phyloP scores from a whole-genome alignment of 2,797 vertebrate species.

The Microctenopoma stevenorrisi region DNA sequence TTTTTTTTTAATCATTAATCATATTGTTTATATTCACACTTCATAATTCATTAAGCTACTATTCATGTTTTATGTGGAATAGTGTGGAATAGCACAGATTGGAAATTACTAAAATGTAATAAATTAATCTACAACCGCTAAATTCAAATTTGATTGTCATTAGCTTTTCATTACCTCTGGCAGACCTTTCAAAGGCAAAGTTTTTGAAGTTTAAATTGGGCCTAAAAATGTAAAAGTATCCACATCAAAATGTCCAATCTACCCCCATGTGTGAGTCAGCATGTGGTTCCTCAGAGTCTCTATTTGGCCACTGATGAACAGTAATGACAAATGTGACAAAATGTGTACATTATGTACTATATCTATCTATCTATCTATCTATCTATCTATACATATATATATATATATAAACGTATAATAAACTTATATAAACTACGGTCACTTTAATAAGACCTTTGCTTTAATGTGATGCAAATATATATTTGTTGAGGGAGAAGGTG shows the following conservation, averaged over 20 bases:
- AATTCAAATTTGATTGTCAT: not conserved
- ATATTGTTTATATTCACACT: slow-evolving; percentile 13
- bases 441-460: not conserved
- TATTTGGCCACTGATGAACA: not conserved
- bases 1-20: not conserved
- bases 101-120: too few species aligned
- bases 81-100: too few species aligned
- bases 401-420: too few species aligned
- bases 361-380: not conserved
- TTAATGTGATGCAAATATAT: not conserved
- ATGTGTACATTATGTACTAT: not conserved
- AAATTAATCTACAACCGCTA: too few species aligned
- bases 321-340: not conserved
- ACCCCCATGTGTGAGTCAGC: not conserved
- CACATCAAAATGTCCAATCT: slow-evolving; percentile 35
- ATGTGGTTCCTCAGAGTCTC: slow-evolving; percentile 1
- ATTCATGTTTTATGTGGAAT: slow-evolving; percentile 5
- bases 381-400: too few species aligned
- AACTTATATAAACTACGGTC: not conserved
- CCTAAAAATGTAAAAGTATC: slow-evolving; percentile 1
- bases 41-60: not conserved
- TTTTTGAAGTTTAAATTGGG: slow-evolving; percentile 3
- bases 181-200: too few species aligned
- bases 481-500: not conserved
- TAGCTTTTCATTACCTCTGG: not conserved